Conservation (phyloP, 2,797 vertebrate genomes). For the Sebastes kiyomatsui region DNA sequence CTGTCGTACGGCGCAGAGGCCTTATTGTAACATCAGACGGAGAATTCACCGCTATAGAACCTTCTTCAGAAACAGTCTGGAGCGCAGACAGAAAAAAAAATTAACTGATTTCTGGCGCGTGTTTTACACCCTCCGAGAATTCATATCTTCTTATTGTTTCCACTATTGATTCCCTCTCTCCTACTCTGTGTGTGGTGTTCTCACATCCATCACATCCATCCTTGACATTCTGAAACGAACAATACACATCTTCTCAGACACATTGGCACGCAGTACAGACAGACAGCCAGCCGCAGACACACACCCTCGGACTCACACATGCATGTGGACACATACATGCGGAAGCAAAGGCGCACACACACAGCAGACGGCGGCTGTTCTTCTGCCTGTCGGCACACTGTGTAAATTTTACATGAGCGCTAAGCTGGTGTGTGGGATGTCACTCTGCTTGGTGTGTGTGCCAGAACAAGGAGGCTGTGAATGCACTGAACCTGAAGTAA, state of each 20-base stretch:
- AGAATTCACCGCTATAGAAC: slow-evolving; percentile 7
- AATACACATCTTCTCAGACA: slow-evolving; percentile 30
- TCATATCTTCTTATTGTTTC: slow-evolving; percentile 57
- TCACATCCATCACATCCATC: slow-evolving; percentile 42
- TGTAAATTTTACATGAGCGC: slow-evolving; percentile 91
- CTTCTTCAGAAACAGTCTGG: slow-evolving; percentile 18
- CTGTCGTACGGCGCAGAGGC: neutral
- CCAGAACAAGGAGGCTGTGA: slow-evolving; percentile 86
- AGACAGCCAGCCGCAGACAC: slow-evolving; percentile 6
- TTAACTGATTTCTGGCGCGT: slow-evolving; percentile 14
- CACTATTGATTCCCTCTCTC: slow-evolving; percentile 57
- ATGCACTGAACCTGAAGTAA: slow-evolving; percentile 90
- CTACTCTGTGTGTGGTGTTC: slow-evolving; percentile 43
- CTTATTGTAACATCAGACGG: slow-evolving; percentile 7
- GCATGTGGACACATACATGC: neutral
- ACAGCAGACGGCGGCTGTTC: slow-evolving; percentile 59
- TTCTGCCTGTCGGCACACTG: slow-evolving; percentile 82
- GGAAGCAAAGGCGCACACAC: slow-evolving; percentile 39
- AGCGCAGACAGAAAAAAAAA: slow-evolving; percentile 2
- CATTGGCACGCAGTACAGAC: slow-evolving; percentile 10
- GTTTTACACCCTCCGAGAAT: slow-evolving; percentile 50
- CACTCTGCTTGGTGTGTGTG: slow-evolving; percentile 74
- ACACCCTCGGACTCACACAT: neutral
- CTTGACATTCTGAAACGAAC: slow-evolving; percentile 49
- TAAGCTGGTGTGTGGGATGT: slow-evolving; percentile 87